Evolutionary conservation across 2,888 invertebrate species (phyloP).

Genomic region (Melolontha melolontha): DNA sequence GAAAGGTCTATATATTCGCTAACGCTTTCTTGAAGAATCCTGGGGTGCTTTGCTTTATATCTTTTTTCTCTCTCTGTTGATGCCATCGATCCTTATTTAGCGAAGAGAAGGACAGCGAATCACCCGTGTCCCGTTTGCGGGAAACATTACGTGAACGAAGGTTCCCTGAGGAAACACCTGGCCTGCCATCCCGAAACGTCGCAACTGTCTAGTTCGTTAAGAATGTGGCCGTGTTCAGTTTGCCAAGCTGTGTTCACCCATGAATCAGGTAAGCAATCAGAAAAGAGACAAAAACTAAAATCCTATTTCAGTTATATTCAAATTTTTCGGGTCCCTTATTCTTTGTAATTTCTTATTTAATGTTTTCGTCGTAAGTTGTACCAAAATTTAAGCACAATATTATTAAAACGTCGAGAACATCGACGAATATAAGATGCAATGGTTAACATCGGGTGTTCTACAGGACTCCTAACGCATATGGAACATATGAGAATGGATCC

Average conservation of each 20-base stretch:
- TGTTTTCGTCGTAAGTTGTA: constrained; percentile 32
- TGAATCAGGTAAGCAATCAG: constrained; percentile 80
- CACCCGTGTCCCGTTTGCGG: constrained; percentile 96
- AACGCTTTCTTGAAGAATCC: constrained; percentile 50
- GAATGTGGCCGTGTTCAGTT: constrained; percentile 97
- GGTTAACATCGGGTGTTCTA: constrained; percentile 54
- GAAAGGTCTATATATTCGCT: neutral
- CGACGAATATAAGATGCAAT: neutral
- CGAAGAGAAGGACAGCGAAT: constrained; percentile 93
- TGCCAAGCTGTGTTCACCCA: constrained; percentile 96
- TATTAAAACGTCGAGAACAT: neutral
- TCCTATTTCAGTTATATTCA: too few species aligned
- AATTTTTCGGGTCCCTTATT: constrained; percentile 9
- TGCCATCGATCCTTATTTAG: constrained; percentile 85
- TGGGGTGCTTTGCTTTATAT: constrained; percentile 67
- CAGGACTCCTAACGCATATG: constrained; percentile 93
- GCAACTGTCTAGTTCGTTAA: constrained; percentile 76
- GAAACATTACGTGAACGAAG: constrained; percentile 95
- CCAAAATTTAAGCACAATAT: constrained; percentile 19
- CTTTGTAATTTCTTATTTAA: constrained; percentile 26
- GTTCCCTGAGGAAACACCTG: constrained; percentile 90
- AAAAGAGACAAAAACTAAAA: neutral
- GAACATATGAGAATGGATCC: constrained; percentile 98
- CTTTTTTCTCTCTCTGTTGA: constrained; percentile 73
- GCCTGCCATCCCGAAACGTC: constrained; percentile 94